Base-by-base conservation (phyloP, 2,113 vertebrate species). In the Panthera leo region DNA sequence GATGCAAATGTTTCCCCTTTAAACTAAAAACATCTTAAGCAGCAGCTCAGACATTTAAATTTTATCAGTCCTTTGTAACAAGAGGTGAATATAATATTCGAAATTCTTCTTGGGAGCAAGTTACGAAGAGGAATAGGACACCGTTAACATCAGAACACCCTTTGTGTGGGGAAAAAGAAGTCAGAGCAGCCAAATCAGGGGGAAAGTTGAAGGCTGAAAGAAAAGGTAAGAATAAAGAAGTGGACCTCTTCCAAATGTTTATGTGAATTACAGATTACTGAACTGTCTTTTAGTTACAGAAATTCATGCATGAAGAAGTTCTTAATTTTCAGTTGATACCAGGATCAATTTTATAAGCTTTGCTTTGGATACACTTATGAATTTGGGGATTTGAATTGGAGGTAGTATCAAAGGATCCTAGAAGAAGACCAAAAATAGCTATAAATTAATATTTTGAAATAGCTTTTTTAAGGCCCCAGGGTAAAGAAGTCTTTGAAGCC, bases 361-460 rank as follows among this genome's bases (percentile, higher is more conserved):
- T 89, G 53, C 4, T 98, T 93, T 0, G 45, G 65, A 96, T 29
- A 67, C 2, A 10, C 2, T 90, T 86, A 8, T 34, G 86, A 58
- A 97, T 82, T 95, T 94, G 21, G 85, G 67, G 93, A 93, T 88
- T 70, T 89, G 16, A 83, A 11, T 31, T 95, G 58, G 63, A 95
- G 79, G 76, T 15, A 5, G 1, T 93, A 18, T 94, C 80, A 87
- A 98, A 91, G 68, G 83, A 82, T 82, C 61, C 12, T 34, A 36
- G 9, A 53, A 89, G 18, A 6, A 94, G 4, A 91, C 7, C 78
- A 96, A 97, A 76, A 98, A 97, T 48, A 95, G 89, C 78, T 82
- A 63, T 79, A 88, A 61, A 68, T 83, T 85, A 88, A 67, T 73
- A 88, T 67, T 79, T 31, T 85, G 45, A 89, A 96, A 80, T 25